phyloP scores from a whole-genome alignment of 53 echinoderm and acorn worm genomes.

The Hippasteria phrygiana region DNA sequence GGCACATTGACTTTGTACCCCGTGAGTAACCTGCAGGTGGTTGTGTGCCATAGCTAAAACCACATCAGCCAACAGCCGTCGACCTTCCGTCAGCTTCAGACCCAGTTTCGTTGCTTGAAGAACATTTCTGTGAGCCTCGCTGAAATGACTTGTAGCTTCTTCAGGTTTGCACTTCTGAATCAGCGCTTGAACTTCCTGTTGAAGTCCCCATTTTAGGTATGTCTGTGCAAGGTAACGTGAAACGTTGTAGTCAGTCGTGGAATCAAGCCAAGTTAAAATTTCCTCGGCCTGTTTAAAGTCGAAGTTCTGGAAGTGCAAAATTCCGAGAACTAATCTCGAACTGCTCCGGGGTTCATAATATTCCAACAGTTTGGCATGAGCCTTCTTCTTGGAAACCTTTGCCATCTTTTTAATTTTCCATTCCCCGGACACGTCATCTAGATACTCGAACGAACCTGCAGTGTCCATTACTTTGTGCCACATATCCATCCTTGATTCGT shows the following conservation, averaged over 20 bases:
- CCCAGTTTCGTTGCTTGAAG: not conserved
- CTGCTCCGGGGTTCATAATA: not conserved
- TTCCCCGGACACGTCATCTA: not conserved
- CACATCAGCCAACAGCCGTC: constrained; percentile 9
- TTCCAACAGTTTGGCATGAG: not conserved
- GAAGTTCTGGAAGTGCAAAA: constrained; percentile 12
- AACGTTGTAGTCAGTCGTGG: not conserved
- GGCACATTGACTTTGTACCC: not conserved
- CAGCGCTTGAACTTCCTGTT: not conserved
- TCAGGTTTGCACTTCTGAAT: not conserved
- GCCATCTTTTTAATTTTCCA: not conserved
- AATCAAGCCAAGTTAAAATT: not conserved
- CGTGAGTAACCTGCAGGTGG: not conserved
- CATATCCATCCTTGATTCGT: not conserved
- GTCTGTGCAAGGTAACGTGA: constrained; percentile 1
- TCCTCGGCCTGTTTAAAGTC: not conserved
- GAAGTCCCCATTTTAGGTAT: constrained; percentile 7
- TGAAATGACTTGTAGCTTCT: not conserved
- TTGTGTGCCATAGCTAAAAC: constrained; percentile 7
- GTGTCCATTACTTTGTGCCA: constrained; percentile 31
- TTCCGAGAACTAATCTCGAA: not conserved
- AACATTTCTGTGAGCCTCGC: not conserved
- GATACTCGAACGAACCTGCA: not conserved
- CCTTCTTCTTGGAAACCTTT: not conserved
- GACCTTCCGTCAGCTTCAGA: not conserved